Evolutionary conservation across 2,888 invertebrate genomes (phyloP).

Genomic region (Bugula neritina): DNA sequence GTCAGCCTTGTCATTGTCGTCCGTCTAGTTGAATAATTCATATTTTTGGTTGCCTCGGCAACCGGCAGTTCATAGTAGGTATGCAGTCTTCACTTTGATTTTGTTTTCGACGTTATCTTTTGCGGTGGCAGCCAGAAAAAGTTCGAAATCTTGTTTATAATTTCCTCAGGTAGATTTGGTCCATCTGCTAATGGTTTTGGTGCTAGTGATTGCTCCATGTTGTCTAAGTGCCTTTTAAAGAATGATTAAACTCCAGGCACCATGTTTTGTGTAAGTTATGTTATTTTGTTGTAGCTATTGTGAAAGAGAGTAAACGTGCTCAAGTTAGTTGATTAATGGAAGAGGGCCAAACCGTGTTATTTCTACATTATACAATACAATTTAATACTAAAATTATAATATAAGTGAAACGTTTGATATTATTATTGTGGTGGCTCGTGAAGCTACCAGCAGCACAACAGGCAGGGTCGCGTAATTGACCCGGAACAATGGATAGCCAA

Average conservation of each 20-base stretch:
- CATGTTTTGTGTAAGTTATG: slow-evolving; percentile 9
- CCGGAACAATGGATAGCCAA: no score
- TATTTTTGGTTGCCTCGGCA: background rate
- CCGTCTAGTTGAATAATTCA: background rate
- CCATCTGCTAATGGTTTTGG: slow-evolving; percentile 1
- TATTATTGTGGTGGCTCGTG: no score
- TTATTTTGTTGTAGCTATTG: no score
- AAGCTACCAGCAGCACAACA: no score
- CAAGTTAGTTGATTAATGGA: no score
- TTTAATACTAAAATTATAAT: no score
- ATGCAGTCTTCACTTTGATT: background rate
- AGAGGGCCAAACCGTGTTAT: no score
- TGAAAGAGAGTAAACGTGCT: no score
- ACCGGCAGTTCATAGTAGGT: background rate
- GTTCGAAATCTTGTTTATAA: background rate
- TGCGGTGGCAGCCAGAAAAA: background rate
- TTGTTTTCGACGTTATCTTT: background rate
- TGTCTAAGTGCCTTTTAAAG: background rate
- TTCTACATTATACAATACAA: no score
- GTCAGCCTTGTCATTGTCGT: background rate
- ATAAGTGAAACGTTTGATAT: no score
- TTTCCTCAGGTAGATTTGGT: background rate
- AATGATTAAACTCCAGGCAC: background rate
- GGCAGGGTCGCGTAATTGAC: no score
- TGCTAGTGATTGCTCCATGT: background rate